Evolutionary conservation across 2,113 vertebrate species (phyloP), one percentile per base, ranked within the genome.

Genomic region (Electrona antarctica): DNA sequence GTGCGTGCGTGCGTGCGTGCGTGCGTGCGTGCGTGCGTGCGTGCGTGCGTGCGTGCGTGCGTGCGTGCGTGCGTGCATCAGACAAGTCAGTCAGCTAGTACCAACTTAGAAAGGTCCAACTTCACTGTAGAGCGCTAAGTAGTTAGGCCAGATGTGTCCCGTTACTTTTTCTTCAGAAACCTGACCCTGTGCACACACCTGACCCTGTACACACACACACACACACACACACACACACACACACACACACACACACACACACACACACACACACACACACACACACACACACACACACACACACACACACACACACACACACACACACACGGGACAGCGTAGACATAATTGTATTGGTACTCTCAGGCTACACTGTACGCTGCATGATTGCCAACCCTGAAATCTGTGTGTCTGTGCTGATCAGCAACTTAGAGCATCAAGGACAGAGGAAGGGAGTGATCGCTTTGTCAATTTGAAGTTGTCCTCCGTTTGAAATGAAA

Each of bases 371-470:
- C 58, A 60, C 64, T 60, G 50, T 12, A 51, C n/a, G n/a, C 15
- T 29, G 41, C 68, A 65, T 61, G 49, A 58, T 70, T 62, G 47
- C 14, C 41, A 15, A 15, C 52, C 64, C 66, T 69, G 78, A 64
- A 63, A 68, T 63, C 62, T 68, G 7, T 46, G 77, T 63, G 69
- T 66, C 21, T 21, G 41, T 2, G 3, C 60, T 7, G 56, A 73
- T 61, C 45, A 70, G 56, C 56, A 74, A 58, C 71, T 68, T 46
- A 73, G 69, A 73, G 72, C 67, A 62, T 11, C 67, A 68, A 14
- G 55, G 59, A 74, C 60, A 68, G 50, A 51, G 46, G n/a, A 5
- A 61, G 41, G 51, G 68, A 78, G 73, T 70, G 0, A 75, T 75
- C 8, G 47, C 62, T 73, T 70, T 60, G 74, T 74, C 69, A 54